Conservation (phyloP, 2,797 vertebrate genomes). For the Nannoperca australis region DNA sequence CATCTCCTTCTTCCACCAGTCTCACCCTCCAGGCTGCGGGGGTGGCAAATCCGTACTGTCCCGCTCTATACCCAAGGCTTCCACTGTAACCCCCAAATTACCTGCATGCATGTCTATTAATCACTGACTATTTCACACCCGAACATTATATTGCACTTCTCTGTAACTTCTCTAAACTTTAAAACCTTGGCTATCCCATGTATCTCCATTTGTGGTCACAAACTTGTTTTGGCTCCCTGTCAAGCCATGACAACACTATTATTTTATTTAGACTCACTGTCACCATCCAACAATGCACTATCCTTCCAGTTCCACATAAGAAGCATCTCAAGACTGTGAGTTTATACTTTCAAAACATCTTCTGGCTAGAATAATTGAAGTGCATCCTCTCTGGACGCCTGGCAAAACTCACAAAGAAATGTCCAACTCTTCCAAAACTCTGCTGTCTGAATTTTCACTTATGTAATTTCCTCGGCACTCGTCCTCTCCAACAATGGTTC, state of each 20-base stretch:
- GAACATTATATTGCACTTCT: conserved; percentile 32
- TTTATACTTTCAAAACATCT: conserved; percentile 42
- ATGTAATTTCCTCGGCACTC: neutral
- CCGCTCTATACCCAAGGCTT: conserved; percentile 23
- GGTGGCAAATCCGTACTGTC: conserved; percentile 21
- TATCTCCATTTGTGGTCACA: conserved; percentile 17
- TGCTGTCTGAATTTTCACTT: conserved; percentile 15
- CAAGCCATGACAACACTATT: conserved; percentile 27
- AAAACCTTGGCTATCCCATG: conserved; percentile 15
- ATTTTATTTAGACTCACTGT: conserved; percentile 46
- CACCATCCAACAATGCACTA: conserved; percentile 39
- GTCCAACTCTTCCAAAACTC: conserved; percentile 41
- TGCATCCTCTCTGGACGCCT: conserved; percentile 19
- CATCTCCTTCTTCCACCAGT: conserved; percentile 35
- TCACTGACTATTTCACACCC: conserved; percentile 17
- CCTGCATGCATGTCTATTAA: conserved; percentile 23
- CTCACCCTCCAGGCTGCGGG: conserved; percentile 28
- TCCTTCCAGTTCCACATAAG: conserved; percentile 27
- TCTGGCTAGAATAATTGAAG: conserved; percentile 20
- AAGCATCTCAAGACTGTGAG: conserved; percentile 25
- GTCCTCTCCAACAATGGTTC: neutral
- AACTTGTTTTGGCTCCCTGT: conserved; percentile 36
- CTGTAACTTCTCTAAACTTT: conserved; percentile 31
- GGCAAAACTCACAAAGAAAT: conserved; percentile 30
- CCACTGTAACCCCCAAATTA: conserved; percentile 29